These are phyloP conservation scores for Hippocampus mohnikei DNA, from an alignment of 2,113 vertebrate species.

Conservation along the genomic window DNA sequence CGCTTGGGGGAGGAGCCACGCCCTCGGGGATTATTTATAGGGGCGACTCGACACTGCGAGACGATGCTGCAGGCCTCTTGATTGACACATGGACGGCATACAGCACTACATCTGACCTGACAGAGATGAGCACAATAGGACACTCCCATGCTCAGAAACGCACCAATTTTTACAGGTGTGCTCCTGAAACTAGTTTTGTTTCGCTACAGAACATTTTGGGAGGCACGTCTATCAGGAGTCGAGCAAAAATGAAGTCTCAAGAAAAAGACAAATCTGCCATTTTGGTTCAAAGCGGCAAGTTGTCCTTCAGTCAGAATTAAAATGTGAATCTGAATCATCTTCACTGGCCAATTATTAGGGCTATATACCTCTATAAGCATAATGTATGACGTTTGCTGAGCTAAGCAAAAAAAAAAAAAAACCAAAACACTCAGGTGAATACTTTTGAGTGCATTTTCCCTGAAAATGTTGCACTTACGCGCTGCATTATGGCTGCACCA, in stretches of 20 bases:
- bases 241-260: neutral
- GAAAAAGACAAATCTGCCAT: neutral
- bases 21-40: conserved; percentile 69
- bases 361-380: too few species aligned
- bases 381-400: too few species aligned
- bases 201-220: neutral
- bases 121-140: conserved; percentile 40
- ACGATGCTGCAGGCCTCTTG: conserved; percentile 58
- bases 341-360: too few species aligned
- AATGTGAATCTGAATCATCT: too few species aligned
- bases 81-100: conserved; percentile 52
- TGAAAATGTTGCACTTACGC: neutral
- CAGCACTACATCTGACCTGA: conserved; percentile 45
- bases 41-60: conserved; percentile 58
- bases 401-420: too few species aligned
- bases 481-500: neutral
- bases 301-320: neutral
- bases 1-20: conserved; percentile 59
- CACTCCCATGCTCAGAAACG: neutral
- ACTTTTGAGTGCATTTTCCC: too few species aligned
- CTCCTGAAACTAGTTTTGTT: neutral
- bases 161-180: too few species aligned
- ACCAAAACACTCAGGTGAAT: too few species aligned
- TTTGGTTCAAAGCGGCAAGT: neutral
- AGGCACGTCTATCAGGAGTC: neutral